Evolutionary conservation across 2,797 vertebrate genomes (phyloP).

Genomic region (Hydrocynus forskahlii): DNA sequence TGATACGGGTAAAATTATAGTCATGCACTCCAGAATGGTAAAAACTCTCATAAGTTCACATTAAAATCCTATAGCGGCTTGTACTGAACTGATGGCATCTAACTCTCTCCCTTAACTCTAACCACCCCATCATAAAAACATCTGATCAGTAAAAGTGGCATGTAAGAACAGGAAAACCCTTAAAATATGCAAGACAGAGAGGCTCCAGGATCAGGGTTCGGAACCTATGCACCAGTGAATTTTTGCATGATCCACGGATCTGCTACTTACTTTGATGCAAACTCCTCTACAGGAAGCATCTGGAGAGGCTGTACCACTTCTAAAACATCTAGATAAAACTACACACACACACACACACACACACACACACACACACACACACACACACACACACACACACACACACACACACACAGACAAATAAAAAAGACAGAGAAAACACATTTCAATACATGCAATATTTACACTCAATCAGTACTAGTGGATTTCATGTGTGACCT

Average conservation of each 20-base stretch:
- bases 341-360: constrained; percentile 51
- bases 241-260: background rate
- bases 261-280: constrained; percentile 80
- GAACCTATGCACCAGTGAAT: background rate
- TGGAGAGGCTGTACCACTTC: constrained; percentile 86
- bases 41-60: background rate
- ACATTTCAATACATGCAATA: background rate
- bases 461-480: background rate
- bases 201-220: too few species aligned
- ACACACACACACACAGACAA: too few species aligned
- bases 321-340: constrained; percentile 93
- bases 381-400: too few species aligned
- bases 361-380: too few species aligned
- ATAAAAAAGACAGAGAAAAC: background rate
- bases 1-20: too few species aligned
- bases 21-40: background rate
- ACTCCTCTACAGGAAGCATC: constrained; percentile 84
- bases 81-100: background rate
- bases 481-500: constrained; percentile 57
- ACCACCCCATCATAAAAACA: too few species aligned
- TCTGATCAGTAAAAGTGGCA: too few species aligned
- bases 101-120: too few species aligned
- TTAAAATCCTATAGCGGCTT: background rate
- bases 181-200: too few species aligned
- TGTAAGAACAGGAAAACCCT: too few species aligned